Evolutionary conservation across 2,113 vertebrate genomes (phyloP).

Genomic region (Periophthalmus modestus): DNA sequence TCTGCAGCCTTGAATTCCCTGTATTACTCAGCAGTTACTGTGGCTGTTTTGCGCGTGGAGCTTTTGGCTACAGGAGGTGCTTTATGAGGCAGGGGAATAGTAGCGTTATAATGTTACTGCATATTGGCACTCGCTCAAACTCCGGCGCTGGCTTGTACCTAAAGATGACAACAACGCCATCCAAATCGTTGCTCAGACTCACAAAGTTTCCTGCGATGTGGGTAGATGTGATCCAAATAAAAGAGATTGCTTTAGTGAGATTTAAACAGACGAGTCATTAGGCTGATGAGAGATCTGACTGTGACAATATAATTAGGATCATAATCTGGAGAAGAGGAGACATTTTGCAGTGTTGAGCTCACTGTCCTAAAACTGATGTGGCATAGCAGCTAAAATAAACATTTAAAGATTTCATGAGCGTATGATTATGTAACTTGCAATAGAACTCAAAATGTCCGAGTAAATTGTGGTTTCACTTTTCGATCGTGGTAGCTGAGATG

Average conservation of each 20-base stretch:
- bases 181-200: slow-evolving; percentile 26
- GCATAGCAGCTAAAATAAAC: neutral
- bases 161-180: slow-evolving; percentile 15
- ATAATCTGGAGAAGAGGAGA: slow-evolving; percentile 42
- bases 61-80: slow-evolving; percentile 35
- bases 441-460: neutral
- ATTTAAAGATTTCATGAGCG: neutral
- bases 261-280: slow-evolving; percentile 46
- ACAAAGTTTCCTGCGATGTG: slow-evolving; percentile 13
- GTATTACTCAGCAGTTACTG: slow-evolving; percentile 44
- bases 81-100: slow-evolving; percentile 47
- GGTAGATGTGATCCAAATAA: slow-evolving; percentile 14
- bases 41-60: slow-evolving; percentile 30
- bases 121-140: slow-evolving; percentile 49
- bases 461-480: neutral
- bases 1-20: slow-evolving; percentile 28
- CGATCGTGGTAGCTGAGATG: neutral
- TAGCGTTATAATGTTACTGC: slow-evolving; percentile 52
- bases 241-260: slow-evolving; percentile 25
- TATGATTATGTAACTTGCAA: neutral
- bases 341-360: neutral
- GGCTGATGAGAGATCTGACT: slow-evolving; percentile 52
- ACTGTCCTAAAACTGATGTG: neutral
- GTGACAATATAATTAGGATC: slow-evolving; percentile 52
- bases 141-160: slow-evolving; percentile 36